Evolutionary conservation across 2,113 vertebrate genomes (phyloP), one percentile per base, ranked within the genome.

Genomic region (Bombycilla garrulus): DNA sequence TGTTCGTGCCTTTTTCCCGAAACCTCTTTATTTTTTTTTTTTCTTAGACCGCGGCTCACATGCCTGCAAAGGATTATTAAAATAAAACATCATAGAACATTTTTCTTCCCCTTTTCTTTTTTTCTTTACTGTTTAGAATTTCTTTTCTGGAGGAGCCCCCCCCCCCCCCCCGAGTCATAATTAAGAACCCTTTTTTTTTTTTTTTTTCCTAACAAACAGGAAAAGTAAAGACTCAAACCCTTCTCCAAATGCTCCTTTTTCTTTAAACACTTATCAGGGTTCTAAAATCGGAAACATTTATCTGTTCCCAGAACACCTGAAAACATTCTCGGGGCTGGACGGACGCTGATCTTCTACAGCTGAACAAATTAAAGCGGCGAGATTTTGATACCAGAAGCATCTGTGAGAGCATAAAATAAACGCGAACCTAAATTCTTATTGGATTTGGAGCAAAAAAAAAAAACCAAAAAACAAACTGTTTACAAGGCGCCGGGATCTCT

Each of bases 21-120:
- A 95, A 84, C 64, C 56, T 64, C 74, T 65, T 85, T 65, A 48
- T 48, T 76, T 88, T 72, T 28, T 72, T 15, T 22, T 7, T 3
- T 54, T 56, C 12, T 16, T 51, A 89, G 77, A 66, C 57, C 50
- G 6, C 45, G 10, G 65, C 92, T 95, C 53, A 95, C 91, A 92
- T 57, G 94, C 81, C 89, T 93, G 94, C 66, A 89, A 95, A 95
- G 64, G 91, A 92, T 95, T 91, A 95, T 96, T 92, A 97, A 96
- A 97, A 95, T 95, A 91, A 93, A 92, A 91, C 94, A 87, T 91
- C 92, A 91, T 74, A 90, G 80, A 58, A 22, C 6, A 14, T 65
- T 54, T 74, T 45, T 19, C 3, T 4, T 15, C 5, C 2, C 18
- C 7, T 45, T 36, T 36, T 18, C 22, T 31, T 67, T 36, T 26